Conservation (phyloP, 2,113 vertebrate genomes). For the Brachypodius melanocephalos region DNA sequence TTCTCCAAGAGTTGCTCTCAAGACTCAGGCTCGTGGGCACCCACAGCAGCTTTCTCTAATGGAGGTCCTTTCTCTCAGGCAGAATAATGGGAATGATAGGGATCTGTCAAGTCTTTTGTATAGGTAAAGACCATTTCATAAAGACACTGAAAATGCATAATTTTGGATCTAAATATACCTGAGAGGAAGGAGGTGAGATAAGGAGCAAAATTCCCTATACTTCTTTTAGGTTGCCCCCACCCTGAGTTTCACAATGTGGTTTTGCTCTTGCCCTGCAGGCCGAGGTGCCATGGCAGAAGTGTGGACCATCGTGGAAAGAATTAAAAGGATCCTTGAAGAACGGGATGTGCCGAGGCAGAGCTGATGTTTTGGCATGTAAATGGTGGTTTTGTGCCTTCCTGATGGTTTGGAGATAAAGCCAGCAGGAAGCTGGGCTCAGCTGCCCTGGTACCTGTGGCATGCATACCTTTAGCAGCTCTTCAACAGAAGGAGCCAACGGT, state of each 20-base stretch:
- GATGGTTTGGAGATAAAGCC: neutral
- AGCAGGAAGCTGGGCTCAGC: neutral
- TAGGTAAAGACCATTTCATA: neutral
- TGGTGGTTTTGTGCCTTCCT: neutral
- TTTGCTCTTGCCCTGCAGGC: conserved; percentile 73
- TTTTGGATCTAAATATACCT: neutral
- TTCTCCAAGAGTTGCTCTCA: neutral
- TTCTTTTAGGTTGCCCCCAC: neutral
- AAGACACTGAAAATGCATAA: neutral
- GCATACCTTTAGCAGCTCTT: neutral
- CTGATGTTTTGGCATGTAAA: neutral
- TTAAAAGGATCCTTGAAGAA: conserved; percentile 70
- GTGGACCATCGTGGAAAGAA: conserved; percentile 78
- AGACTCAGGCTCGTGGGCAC: neutral
- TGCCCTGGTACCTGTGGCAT: neutral
- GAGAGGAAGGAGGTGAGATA: neutral
- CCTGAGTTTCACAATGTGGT: neutral
- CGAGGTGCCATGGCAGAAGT: conserved; percentile 95
- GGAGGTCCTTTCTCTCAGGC: neutral
- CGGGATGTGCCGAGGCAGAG: neutral
- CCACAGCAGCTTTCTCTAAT: neutral
- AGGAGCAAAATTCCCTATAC: accelerated
- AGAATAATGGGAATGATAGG: neutral
- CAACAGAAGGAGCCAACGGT: neutral
- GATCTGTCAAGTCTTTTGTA: neutral